phyloP scores from a whole-genome alignment of 53 echinoderm and acorn worm genomes.

The Luidia sarsii region DNA sequence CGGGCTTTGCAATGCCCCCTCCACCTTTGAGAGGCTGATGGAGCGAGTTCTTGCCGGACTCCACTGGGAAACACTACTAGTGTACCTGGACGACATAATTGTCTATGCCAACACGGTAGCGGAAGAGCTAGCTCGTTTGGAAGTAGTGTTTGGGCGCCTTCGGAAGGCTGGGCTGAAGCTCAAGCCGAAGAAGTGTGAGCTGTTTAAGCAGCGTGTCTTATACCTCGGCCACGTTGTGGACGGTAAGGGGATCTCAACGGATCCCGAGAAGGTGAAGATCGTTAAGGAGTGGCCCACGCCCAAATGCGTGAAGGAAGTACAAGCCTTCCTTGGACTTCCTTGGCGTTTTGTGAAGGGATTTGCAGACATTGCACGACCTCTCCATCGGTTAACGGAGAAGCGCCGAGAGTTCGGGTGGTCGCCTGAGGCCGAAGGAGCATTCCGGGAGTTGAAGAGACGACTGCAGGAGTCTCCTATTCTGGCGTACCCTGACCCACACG shows the following conservation, averaged over 20 bases:
- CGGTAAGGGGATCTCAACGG: background rate
- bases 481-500: too few relatives aligned
- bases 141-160: background rate
- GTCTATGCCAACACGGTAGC: background rate
- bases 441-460: too few relatives aligned
- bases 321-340: background rate
- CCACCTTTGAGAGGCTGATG: slow-evolving; percentile 56
- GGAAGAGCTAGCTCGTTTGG: background rate
- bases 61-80: slow-evolving; percentile 40
- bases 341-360: background rate
- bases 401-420: too few relatives aligned
- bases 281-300: slow-evolving; percentile 1
- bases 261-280: background rate
- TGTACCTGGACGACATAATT: slow-evolving; percentile 40
- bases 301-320: background rate
- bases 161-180: background rate
- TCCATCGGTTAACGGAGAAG: background rate
- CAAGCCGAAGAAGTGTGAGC: background rate
- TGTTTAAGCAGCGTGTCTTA: background rate
- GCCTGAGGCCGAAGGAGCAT: too few relatives aligned
- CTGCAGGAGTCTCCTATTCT: too few relatives aligned
- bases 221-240: background rate
- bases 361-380: slow-evolving; percentile 1
- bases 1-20: slow-evolving; percentile 51
- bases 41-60: slow-evolving; percentile 31